phyloP scores from a whole-genome alignment of 2,113 vertebrate species.

The Ailuropoda melanoleuca region DNA sequence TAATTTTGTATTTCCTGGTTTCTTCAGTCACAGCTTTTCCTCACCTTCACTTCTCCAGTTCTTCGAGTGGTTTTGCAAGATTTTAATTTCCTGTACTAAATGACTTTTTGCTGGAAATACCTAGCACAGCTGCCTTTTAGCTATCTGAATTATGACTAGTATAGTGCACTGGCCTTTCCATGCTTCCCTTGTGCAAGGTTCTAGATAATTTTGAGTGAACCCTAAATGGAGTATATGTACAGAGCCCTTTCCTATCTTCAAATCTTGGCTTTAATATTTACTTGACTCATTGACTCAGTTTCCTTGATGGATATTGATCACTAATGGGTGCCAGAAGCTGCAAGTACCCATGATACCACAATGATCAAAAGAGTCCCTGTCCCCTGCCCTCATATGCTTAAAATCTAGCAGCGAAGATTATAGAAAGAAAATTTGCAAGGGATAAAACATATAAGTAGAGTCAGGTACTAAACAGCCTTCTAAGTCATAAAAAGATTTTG shows the following conservation, averaged over 20 bases:
- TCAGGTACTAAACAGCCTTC: neutral
- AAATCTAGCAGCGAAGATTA: neutral
- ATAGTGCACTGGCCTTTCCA: neutral
- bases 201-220: constrained; percentile 5
- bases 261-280: neutral
- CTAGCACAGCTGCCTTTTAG: neutral
- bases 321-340: neutral
- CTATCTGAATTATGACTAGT: neutral
- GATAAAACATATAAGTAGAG: neutral
- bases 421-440: neutral
- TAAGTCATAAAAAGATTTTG: neutral
- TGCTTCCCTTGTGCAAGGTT: neutral
- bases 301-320: neutral
- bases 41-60: neutral
- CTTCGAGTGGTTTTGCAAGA: neutral
- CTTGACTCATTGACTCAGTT: neutral
- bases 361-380: neutral
- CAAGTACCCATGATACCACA: neutral
- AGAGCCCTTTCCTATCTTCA: neutral
- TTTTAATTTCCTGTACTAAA: neutral
- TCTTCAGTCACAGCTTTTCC: neutral
- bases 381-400: neutral
- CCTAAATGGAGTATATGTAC: neutral
- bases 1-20: neutral
- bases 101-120: neutral